Evolutionary conservation across 2,113 vertebrate species (phyloP).

Genomic region (Dipodomys spectabilis): DNA sequence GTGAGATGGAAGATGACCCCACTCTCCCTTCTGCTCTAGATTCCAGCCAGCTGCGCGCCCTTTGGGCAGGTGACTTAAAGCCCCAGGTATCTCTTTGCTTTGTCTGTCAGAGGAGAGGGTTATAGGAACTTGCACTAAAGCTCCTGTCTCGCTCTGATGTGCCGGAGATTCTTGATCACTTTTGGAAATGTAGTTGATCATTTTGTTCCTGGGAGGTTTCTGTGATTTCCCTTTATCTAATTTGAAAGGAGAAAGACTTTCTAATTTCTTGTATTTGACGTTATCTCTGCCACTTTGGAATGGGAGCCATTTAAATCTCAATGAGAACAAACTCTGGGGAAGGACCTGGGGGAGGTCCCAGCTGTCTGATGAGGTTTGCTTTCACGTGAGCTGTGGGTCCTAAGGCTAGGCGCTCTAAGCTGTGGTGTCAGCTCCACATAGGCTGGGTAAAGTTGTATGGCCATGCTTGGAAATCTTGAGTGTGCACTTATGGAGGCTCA

Average conservation of each 20-base stretch:
- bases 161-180: conserved; percentile 46
- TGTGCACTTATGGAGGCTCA: background rate
- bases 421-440: background rate
- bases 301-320: background rate
- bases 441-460: background rate
- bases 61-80: conserved; percentile 18
- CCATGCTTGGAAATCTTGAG: background rate
- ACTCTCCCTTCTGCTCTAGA: background rate
- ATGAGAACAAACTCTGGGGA: conserved; percentile 11
- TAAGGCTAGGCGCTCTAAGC: background rate
- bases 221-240: background rate
- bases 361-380: background rate
- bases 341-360: background rate
- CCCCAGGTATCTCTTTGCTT: background rate
- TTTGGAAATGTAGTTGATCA: background rate
- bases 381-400: background rate
- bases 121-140: background rate
- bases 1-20: background rate
- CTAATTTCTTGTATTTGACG: background rate
- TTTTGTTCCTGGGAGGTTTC: background rate
- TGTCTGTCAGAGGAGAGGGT: background rate
- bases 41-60: conserved; percentile 46
- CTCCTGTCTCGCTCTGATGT: background rate
- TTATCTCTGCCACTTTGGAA: conserved; percentile 11
- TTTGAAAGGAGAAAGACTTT: background rate